Evolutionary conservation across 2,797 vertebrate genomes (phyloP).

Genomic region (Gouania willdenowi): DNA sequence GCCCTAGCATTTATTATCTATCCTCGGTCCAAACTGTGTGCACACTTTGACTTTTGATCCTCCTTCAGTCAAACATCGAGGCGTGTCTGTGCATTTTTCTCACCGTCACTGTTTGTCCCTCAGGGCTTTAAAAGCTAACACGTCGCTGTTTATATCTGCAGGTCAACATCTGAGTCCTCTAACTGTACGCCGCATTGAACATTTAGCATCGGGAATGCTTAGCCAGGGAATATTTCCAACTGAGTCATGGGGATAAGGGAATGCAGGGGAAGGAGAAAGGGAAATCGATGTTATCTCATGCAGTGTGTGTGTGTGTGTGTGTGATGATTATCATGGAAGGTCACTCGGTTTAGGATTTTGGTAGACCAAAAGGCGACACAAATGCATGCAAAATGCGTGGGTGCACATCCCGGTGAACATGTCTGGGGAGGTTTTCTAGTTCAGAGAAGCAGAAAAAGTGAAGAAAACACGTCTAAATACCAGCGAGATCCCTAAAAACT

Average conservation of each 20-base stretch:
- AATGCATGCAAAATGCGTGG: conserved; percentile 26
- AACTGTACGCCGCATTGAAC: conserved; percentile 16
- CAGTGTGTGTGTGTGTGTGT: too few species aligned
- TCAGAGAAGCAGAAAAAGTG: conserved; percentile 48
- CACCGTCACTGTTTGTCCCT: conserved; percentile 54
- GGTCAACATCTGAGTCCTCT: conserved; percentile 45
- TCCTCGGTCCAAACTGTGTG: too few species aligned
- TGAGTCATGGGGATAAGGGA: conserved; percentile 56
- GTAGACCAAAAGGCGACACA: too few species aligned
- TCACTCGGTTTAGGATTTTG: conserved; percentile 46
- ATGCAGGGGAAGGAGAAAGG: conserved; percentile 23
- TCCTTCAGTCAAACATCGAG: conserved; percentile 50
- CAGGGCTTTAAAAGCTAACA: conserved; percentile 56
- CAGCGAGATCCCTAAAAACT: too few species aligned
- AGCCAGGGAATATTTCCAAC: conserved; percentile 55
- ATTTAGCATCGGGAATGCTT: conserved; percentile 54
- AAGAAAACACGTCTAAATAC: too few species aligned
- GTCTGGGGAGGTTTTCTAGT: conserved; percentile 52
- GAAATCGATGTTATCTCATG: conserved; percentile 60
- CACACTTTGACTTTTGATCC: too few species aligned
- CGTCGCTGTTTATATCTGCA: conserved; percentile 48
- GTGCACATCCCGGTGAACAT: conserved; percentile 29
- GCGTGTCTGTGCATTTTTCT: conserved; percentile 35
- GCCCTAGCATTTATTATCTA: too few species aligned
- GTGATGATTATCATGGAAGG: conserved; percentile 50